Evolutionary conservation across 1,140 invertebrate species (phyloP).

Genomic region (Drosophila pruinosa): DNA sequence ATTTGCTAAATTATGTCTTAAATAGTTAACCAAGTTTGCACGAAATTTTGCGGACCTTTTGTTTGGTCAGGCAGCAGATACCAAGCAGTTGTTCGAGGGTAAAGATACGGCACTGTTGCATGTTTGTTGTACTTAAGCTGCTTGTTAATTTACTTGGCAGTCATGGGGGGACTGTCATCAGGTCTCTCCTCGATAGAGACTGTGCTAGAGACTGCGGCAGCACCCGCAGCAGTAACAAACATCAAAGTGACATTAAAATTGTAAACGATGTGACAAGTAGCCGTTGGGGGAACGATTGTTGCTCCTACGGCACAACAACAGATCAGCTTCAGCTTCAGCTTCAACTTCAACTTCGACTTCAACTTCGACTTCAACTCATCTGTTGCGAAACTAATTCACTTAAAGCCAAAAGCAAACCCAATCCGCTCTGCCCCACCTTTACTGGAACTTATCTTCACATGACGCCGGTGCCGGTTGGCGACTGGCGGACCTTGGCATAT

Average conservation of each 20-base stretch:
- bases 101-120: slow-evolving; percentile 27
- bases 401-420: slow-evolving; percentile 45
- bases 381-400: slow-evolving; percentile 37
- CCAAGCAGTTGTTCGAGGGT: slow-evolving; percentile 1
- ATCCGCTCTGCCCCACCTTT: neutral
- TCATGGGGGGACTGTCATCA: neutral
- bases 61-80: slow-evolving; percentile 31
- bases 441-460: slow-evolving; percentile 71
- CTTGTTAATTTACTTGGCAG: slow-evolving; percentile 47
- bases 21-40: slow-evolving; percentile 79
- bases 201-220: neutral
- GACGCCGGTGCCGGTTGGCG: slow-evolving; percentile 65
- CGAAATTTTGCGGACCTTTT: slow-evolving; percentile 57
- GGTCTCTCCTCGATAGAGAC: neutral
- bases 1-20: slow-evolving; percentile 81
- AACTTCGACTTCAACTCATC: slow-evolving; percentile 29
- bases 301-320: neutral
- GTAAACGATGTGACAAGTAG: slow-evolving; percentile 50
- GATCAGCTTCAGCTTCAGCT: slow-evolving; percentile 5
- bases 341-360: slow-evolving; percentile 24
- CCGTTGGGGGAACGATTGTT: neutral
- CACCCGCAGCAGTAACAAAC: slow-evolving; percentile 14
- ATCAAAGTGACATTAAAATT: slow-evolving; percentile 41
- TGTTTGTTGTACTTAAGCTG: slow-evolving; percentile 22
- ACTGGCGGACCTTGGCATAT: slow-evolving; percentile 39